A percentile compares a stretch with the other conserved stretches of the same genome.
Evolutionary conservation across 2,888 invertebrate genomes (phyloP).

Genomic region (Alloscopus bannaensis): DNA sequence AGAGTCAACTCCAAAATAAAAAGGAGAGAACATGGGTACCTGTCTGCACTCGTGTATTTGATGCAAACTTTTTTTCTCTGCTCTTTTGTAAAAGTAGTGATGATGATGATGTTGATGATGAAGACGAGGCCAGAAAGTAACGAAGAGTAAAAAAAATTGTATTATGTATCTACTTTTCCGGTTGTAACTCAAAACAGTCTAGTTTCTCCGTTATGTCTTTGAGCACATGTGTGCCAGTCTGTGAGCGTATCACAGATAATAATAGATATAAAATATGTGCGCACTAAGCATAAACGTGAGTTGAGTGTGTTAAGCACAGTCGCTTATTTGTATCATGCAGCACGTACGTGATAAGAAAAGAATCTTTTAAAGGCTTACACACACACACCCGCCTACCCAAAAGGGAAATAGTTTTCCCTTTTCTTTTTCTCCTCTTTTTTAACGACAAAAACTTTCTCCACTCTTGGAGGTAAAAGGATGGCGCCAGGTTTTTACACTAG

Average conservation of each 20-base stretch:
- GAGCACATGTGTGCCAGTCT: constrained; percentile 3
- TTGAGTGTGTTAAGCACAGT: no score
- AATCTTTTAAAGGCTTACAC: no score
- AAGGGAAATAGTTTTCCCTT: no score
- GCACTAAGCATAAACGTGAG: no score
- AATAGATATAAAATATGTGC: background rate
- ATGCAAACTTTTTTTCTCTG: background rate
- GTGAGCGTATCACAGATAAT: background rate
- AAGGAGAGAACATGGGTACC: background rate
- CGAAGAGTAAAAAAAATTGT: constrained; percentile 1
- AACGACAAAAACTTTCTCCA: background rate
- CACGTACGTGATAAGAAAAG: no score
- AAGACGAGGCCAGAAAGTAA: background rate
- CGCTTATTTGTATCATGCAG: no score
- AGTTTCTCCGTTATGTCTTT: background rate
- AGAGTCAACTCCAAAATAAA: no score
- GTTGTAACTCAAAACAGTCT: no score
- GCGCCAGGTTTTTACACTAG: constrained; percentile 26
- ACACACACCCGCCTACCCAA: no score
- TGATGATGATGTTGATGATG: background rate
- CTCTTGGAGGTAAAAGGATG: background rate
- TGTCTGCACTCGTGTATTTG: no score
- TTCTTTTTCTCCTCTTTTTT: background rate
- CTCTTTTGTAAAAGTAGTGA: constrained; percentile 4
- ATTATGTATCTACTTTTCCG: constrained; percentile 6